Evolutionary conservation across 1,140 invertebrate genomes (phyloP), one percentile per base, ranked within the genome.

Genomic region (Lamellibrachia luymesi): DNA sequence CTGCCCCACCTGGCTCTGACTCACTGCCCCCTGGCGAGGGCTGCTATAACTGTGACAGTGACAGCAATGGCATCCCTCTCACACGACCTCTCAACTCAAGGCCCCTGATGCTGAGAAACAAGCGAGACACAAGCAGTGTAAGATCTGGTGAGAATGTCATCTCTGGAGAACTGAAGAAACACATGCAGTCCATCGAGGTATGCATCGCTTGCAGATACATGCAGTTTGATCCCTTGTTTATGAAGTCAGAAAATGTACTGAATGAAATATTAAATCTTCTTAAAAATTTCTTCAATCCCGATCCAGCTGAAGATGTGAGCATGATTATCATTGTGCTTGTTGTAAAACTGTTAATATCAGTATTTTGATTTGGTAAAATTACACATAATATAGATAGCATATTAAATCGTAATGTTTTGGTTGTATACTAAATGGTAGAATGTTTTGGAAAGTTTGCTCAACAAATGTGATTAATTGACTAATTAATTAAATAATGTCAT

Each of bases 21-120:
- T 98, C 98, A 94, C 97, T 98, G 17, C 98, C 98, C 80, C 98
- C 98, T 1, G 98, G 98, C 0, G 98, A 99, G 96, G 98, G 98
- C 5, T 98, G 98, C 96, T 98, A 98, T 96, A 98, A 98, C 27
- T 99, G 98, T 97, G 98, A 98, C 92, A 94, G 90, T 91, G 92
- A 92, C n/a, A 92, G 94, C 92, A 51, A 93, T 51, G 80, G 97
- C 97, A 95, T 93, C 50, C 91, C 94, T 50, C 49, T 52, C 25
- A 27, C 51, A 49, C n/a, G 51, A 25, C 93, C 49, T 52, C 49
- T 50, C 5, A 90, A 52, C 49, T 50, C 38, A 17, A 93, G 50
- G n/a, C 49, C 52, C 49, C 50, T 90, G 27, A 93, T 4, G 6
- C 49, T 80, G 13, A 80, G 64, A 80, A 80, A 22, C 25, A 80